A percentile compares a stretch with the other conserved stretches of the same genome.
phyloP scores from a whole-genome alignment of 2,797 vertebrate species.

The Falco berigora region DNA sequence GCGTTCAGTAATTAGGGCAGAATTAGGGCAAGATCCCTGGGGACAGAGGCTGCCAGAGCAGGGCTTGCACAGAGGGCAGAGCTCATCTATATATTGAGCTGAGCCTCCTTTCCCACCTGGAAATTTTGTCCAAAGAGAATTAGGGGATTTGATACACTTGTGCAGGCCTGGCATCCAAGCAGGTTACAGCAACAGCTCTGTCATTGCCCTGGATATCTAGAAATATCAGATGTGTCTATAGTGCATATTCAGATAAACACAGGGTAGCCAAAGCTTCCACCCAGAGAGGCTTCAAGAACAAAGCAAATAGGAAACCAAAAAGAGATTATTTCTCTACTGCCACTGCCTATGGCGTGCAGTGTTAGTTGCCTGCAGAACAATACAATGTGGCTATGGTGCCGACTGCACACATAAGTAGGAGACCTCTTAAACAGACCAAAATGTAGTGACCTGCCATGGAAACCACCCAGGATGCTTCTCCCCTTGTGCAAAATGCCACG shows the following conservation, averaged over 20 bases:
- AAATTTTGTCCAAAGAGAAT: neutral
- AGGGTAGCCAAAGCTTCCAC: neutral
- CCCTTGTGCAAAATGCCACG: neutral
- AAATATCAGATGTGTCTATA: neutral
- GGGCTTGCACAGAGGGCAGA: neutral
- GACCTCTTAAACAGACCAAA: neutral
- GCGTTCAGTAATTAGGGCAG: conserved; percentile 32
- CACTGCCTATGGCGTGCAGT: neutral
- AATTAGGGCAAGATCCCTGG: conserved; percentile 37
- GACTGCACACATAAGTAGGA: neutral
- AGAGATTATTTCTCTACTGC: neutral
- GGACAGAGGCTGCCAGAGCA: neutral
- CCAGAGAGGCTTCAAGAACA: neutral
- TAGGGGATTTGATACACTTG: neutral
- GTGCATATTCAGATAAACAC: neutral
- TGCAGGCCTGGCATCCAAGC: neutral
- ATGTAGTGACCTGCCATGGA: neutral
- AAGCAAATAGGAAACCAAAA: neutral
- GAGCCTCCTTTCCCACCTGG: conserved; percentile 4
- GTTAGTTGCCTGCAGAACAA: neutral
- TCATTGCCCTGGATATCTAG: neutral
- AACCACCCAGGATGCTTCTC: neutral
- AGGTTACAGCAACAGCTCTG: neutral
- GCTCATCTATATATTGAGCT: neutral
- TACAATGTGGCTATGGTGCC: neutral